phyloP scores from a whole-genome alignment of 2,797 vertebrate genomes.

The Sebastiscus albofasciatus region DNA sequence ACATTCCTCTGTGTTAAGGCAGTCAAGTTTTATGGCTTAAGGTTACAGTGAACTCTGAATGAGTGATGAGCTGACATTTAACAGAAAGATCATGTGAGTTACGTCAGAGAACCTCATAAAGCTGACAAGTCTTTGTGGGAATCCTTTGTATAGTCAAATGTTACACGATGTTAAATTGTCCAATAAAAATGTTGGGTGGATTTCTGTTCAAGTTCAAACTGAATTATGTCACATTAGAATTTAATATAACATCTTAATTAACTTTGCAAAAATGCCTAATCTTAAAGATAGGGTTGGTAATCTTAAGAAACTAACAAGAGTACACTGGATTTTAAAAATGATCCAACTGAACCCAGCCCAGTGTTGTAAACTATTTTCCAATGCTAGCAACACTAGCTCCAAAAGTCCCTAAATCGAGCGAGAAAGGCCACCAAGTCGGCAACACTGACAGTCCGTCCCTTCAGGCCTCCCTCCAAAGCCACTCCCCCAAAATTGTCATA shows the following conservation, averaged over 20 bases:
- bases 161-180: not conserved
- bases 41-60: conserved; percentile 37
- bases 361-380: too few relatives aligned
- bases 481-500: too few relatives aligned
- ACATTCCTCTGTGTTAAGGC: conserved; percentile 25
- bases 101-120: conserved; percentile 40
- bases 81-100: conserved; percentile 42
- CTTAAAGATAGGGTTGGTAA: not conserved
- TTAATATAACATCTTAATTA: not conserved
- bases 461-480: too few relatives aligned
- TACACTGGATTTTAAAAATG: conserved; percentile 16
- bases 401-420: too few relatives aligned
- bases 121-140: not conserved
- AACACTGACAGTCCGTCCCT: too few relatives aligned
- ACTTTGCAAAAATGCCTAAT: not conserved
- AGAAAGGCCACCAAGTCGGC: too few relatives aligned
- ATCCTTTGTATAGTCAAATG: not conserved
- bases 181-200: not conserved
- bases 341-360: too few relatives aligned
- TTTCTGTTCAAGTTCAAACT: not conserved
- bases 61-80: conserved; percentile 39
- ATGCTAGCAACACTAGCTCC: too few relatives aligned
- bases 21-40: conserved; percentile 49
- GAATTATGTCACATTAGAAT: not conserved
- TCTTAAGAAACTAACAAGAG: not conserved